A percentile compares a stretch with the other conserved stretches of the same genome.
Evolutionary conservation across 1,140 invertebrate species (phyloP).

Genomic region (Druon quercuslanigerum): DNA sequence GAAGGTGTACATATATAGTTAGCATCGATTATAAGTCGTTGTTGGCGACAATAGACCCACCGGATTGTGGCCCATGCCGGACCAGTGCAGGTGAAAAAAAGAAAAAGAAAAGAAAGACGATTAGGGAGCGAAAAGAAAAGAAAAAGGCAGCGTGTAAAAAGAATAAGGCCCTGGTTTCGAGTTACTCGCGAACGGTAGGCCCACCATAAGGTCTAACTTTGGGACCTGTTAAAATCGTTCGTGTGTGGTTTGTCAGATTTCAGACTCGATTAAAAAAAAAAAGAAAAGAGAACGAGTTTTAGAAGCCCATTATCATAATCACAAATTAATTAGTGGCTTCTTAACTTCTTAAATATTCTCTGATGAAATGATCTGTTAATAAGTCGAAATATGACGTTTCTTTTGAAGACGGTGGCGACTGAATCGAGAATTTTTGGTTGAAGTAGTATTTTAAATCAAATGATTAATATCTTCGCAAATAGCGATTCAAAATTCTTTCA

Average conservation of each 20-base stretch:
- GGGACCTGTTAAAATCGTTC: conserved; percentile 30
- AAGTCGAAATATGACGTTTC: too few relatives aligned
- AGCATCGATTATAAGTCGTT: conserved; percentile 64
- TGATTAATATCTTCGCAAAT: too few relatives aligned
- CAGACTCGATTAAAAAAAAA: conserved; percentile 8
- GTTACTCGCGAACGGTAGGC: conserved; percentile 27
- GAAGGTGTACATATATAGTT: conserved; percentile 54
- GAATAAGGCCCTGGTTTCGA: conserved; percentile 15
- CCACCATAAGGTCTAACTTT: conserved; percentile 8
- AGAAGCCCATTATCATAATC: conserved; percentile 32
- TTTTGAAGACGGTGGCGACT: too few relatives aligned
- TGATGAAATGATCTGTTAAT: conserved; percentile 15
- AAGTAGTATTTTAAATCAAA: too few relatives aligned
- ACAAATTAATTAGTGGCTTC: conserved; percentile 21
- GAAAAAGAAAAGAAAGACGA: conserved; percentile 13
- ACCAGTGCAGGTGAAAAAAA: conserved; percentile 22
- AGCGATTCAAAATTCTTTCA: too few relatives aligned
- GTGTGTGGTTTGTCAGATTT: conserved; percentile 32
- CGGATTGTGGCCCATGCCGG: conserved; percentile 48
- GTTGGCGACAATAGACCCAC: conserved; percentile 64
- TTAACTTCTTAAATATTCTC: conserved; percentile 15
- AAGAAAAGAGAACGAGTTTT: conserved; percentile 27
- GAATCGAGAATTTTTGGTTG: too few relatives aligned
- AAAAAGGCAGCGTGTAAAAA: neutral
- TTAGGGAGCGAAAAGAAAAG: neutral